These are phyloP conservation scores for Montipora efflorescens DNA, from an alignment of 64 coral and sea anemone genomes.

Conservation along the genomic window DNA sequence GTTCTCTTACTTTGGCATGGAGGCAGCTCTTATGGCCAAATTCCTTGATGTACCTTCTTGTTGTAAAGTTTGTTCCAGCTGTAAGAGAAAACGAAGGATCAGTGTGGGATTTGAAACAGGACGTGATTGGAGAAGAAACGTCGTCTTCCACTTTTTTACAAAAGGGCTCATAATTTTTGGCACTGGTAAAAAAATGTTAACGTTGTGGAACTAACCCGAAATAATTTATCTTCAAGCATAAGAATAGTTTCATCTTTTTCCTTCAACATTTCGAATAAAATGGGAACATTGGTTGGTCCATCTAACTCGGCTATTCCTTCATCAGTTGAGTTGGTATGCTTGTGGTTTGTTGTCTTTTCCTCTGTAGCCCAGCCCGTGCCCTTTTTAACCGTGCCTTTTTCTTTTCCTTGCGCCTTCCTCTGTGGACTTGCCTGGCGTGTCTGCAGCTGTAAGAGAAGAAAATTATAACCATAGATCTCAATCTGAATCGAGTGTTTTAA, in stretches of 20 bases:
- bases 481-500: too few relatives aligned
- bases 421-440: background rate
- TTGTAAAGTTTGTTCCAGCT: slow-evolving; percentile 73
- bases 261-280: slow-evolving; percentile 59
- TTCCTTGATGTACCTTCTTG: slow-evolving; percentile 74
- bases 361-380: background rate
- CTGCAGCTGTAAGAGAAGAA: background rate
- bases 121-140: too few relatives aligned
- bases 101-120: background rate
- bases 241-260: slow-evolving; percentile 75
- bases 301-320: slow-evolving; percentile 80
- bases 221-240: slow-evolving; percentile 39
- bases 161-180: too few relatives aligned
- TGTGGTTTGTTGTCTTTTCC: background rate
- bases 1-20: slow-evolving; percentile 74
- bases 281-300: slow-evolving; percentile 54
- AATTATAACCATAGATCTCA: background rate
- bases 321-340: slow-evolving; percentile 37
- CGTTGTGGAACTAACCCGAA: background rate
- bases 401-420: background rate
- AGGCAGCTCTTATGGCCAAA: slow-evolving; percentile 75
- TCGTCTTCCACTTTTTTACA: too few relatives aligned
- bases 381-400: background rate
- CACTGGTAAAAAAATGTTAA: background rate
- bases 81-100: background rate